These are phyloP conservation scores for Orius laevigatus DNA, from an alignment of 1,140 invertebrate species.

Conservation along the genomic window DNA sequence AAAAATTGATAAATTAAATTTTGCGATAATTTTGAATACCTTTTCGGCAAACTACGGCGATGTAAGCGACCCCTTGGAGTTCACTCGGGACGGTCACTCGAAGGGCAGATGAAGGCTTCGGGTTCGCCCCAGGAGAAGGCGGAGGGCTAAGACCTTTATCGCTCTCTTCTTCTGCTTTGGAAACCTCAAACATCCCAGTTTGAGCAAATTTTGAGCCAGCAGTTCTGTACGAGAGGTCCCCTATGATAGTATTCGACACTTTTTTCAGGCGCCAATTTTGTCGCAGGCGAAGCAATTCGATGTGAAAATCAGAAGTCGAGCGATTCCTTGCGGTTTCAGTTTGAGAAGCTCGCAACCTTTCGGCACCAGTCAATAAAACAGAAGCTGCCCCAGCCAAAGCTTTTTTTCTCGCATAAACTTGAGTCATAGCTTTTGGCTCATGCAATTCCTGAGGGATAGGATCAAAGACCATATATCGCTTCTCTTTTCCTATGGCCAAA, in stretches of 20 bases:
- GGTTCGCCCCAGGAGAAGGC: slow-evolving; percentile 29
- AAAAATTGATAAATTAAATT: slow-evolving; percentile 11
- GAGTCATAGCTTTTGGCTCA: slow-evolving; percentile 71
- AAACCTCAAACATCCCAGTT: slow-evolving; percentile 81
- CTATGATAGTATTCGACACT: slow-evolving; percentile 86
- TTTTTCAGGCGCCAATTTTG: slow-evolving; percentile 94
- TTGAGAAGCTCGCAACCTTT: slow-evolving; percentile 64
- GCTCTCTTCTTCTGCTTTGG: slow-evolving; percentile 76
- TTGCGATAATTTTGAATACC: slow-evolving; percentile 31
- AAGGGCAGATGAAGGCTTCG: slow-evolving; percentile 49
- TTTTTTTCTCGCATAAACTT: slow-evolving; percentile 85
- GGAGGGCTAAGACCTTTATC: slow-evolving; percentile 34
- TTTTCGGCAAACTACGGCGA: slow-evolving; percentile 87
- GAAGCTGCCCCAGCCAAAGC: slow-evolving; percentile 65
- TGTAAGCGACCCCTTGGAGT: slow-evolving; percentile 87
- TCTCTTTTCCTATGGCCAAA: slow-evolving; percentile 79
- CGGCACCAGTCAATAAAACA: slow-evolving; percentile 67
- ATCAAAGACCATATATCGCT: slow-evolving; percentile 85
- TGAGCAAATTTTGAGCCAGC: slow-evolving; percentile 84
- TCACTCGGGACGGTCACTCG: slow-evolving; percentile 84
- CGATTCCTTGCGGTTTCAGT: slow-evolving; percentile 58
- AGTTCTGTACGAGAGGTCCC: slow-evolving; percentile 88
- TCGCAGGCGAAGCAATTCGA: slow-evolving; percentile 71
- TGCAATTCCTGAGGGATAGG: slow-evolving; percentile 69
- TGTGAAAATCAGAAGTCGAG: slow-evolving; percentile 74